A percentile compares a stretch with the other conserved stretches of the same genome.
Evolutionary conservation across 2,888 invertebrate genomes (phyloP).

Genomic region (Pyrrhia umbra): DNA sequence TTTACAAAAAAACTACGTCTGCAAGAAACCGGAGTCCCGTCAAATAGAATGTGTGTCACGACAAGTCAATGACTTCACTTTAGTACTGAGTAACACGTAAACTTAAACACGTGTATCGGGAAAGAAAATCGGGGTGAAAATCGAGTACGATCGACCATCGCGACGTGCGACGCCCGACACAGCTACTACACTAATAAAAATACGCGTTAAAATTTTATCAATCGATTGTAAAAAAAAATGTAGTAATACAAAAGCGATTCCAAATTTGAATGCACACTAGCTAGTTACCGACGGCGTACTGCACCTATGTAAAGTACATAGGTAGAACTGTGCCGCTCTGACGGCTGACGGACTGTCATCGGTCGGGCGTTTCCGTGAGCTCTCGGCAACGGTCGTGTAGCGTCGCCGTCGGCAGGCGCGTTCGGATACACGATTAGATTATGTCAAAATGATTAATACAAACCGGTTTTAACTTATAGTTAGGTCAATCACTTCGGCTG

Average conservation of each 20-base stretch:
- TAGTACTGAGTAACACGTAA: constrained; percentile 76
- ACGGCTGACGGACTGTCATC: constrained; percentile 88
- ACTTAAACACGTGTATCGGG: constrained; percentile 82
- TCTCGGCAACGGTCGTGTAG: constrained; percentile 69
- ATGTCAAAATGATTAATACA: constrained; percentile 82
- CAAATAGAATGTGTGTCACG: constrained; percentile 89
- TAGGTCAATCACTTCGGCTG: constrained; percentile 81
- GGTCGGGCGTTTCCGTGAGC: constrained; percentile 78
- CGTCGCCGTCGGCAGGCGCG: constrained; percentile 61
- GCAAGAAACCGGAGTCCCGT: constrained; percentile 76
- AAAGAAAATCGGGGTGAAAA: constrained; percentile 72
- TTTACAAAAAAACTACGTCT: constrained; percentile 74
- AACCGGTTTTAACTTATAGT: constrained; percentile 74
- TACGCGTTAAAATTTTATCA: constrained; percentile 71
- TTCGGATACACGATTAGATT: constrained; percentile 78
- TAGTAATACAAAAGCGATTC: constrained; percentile 65
- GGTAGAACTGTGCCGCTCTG: constrained; percentile 83
- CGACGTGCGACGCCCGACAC: constrained; percentile 72
- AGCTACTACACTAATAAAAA: constrained; percentile 65
- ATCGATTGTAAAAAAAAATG: constrained; percentile 71
- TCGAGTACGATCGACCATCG: constrained; percentile 63
- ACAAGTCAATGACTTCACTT: constrained; percentile 86
- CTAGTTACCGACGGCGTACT: constrained; percentile 80
- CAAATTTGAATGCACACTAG: constrained; percentile 78
- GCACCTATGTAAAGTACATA: constrained; percentile 86